Evolutionary conservation across 1,140 invertebrate species (phyloP).

Genomic region (Heliconius himera): DNA sequence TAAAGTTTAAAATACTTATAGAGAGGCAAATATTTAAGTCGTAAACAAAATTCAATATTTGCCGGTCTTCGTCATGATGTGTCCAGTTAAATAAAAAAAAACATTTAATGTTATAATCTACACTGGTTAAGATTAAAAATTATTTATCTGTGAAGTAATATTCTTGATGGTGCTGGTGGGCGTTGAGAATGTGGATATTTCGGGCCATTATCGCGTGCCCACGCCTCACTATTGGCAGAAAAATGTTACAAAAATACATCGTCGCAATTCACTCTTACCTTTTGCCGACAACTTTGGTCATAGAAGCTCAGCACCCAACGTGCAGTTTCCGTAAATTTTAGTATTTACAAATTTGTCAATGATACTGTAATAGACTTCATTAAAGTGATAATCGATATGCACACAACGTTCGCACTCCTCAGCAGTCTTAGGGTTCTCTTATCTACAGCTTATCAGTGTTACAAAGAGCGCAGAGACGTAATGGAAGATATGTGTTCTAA

Average conservation of each 20-base stretch:
- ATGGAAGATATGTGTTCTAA: constrained; percentile 77
- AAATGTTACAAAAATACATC: constrained; percentile 74
- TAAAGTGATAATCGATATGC: constrained; percentile 29
- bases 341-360: constrained; percentile 29
- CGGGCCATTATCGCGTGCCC: constrained; percentile 68
- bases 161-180: constrained; percentile 66
- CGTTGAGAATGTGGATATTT: constrained; percentile 73
- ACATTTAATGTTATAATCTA: constrained; percentile 12
- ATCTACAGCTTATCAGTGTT: constrained; percentile 71
- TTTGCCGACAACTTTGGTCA: constrained; percentile 46
- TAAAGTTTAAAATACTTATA: neutral
- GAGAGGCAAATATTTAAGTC: neutral
- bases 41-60: neutral
- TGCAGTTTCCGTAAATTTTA: neutral
- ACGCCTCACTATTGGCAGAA: constrained; percentile 72
- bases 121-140: constrained; percentile 39
- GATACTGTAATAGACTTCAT: constrained; percentile 29
- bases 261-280: constrained; percentile 59
- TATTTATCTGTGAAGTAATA: constrained; percentile 66
- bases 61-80: neutral
- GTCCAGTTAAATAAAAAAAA: neutral
- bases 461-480: constrained; percentile 67
- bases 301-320: neutral
- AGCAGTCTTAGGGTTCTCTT: constrained; percentile 45
- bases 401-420: constrained; percentile 33